These are phyloP conservation scores for Trissolcus basalis DNA, from an alignment of 1,140 invertebrate species.

Conservation along the genomic window DNA sequence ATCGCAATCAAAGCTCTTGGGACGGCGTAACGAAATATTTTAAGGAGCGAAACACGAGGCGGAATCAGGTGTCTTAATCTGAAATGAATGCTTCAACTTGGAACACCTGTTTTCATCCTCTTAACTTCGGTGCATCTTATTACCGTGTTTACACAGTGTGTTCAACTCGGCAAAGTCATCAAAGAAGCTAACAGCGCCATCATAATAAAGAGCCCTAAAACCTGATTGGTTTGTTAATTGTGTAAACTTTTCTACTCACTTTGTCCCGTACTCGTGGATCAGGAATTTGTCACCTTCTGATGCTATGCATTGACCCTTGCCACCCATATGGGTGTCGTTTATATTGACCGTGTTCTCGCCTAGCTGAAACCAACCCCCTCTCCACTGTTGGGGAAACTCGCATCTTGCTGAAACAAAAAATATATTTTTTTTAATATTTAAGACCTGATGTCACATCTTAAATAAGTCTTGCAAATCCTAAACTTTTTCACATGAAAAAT, in stretches of 20 bases:
- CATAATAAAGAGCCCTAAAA: conserved; percentile 27
- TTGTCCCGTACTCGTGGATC: conserved; percentile 78
- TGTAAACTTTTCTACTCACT: conserved; percentile 76
- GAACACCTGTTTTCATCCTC: conserved; percentile 49
- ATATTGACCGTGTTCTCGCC: conserved; percentile 82
- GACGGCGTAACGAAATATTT: conserved; percentile 3
- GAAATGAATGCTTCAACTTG: conserved; percentile 35
- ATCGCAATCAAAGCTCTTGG: not conserved
- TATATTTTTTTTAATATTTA: conserved; percentile 14
- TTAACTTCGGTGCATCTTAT: conserved; percentile 42
- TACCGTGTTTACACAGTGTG: conserved; percentile 33
- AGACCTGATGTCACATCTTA: too few relatives aligned
- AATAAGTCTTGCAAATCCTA: too few relatives aligned
- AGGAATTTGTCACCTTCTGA: conserved; percentile 85
- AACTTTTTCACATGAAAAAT: conserved; percentile 14
- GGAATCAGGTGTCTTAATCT: conserved; percentile 37
- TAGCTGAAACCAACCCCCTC: conserved; percentile 87
- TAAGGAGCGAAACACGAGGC: conserved; percentile 13
- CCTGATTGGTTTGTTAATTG: conserved; percentile 29
- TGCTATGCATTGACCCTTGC: conserved; percentile 85
- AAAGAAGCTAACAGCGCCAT: conserved; percentile 19
- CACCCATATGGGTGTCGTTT: conserved; percentile 82
- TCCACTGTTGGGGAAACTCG: conserved; percentile 83
- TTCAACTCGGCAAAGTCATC: conserved; percentile 38
- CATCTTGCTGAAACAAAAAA: conserved; percentile 75